Evolutionary conservation across 23 tunicate species (phyloP), one percentile per base, ranked within the genome.

Genomic region (Styela clava): DNA sequence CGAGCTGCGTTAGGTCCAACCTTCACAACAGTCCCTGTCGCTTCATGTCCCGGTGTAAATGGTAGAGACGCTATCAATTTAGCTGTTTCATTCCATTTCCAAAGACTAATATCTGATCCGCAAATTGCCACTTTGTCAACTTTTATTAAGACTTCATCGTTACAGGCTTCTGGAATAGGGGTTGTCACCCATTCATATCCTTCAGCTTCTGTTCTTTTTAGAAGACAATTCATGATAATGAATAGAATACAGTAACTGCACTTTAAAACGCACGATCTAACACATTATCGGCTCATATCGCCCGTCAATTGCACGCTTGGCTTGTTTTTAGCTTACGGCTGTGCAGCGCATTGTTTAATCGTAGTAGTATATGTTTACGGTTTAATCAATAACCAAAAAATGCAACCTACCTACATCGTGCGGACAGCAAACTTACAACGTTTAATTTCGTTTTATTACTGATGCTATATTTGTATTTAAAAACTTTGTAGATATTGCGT

Each of bases 1-100:
- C 34, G 33, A 25, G 81, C 79, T 24, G 78, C 89, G 24, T 90
- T 64, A n/a, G 86, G 69, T 25, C 99, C 99, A 62, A 74, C 78
- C 51, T 63, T 80, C 16, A 84, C 86, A 63, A 95, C 99, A 3
- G 74, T 74, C 21, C 99, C 99, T 1, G 86, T 74, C 24, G 99
- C 96, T 83, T 95, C 99, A 83, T 95, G 99, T 24, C 99, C 98
- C 69, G 98, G 98, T 69, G 87, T 93, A 61, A 87, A 93, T 23
- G 98, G 98, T 52, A 93, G 63, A 22, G 93, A 74, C 25, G 95
- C 99, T 79, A 89, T 95, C 1, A 82, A 74, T 74, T 86, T 86
- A 3, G 99, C 99, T 16, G 79, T 80, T 32, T 93, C 99, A 83
- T 95, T 95, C 99, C 99, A 95, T 52, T 86, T 90, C 69, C 86